A percentile compares a stretch with the other conserved stretches of the same genome.
These are phyloP conservation scores for Axis porcinus DNA, from an alignment of 2,113 vertebrate genomes.

Conservation along the genomic window DNA sequence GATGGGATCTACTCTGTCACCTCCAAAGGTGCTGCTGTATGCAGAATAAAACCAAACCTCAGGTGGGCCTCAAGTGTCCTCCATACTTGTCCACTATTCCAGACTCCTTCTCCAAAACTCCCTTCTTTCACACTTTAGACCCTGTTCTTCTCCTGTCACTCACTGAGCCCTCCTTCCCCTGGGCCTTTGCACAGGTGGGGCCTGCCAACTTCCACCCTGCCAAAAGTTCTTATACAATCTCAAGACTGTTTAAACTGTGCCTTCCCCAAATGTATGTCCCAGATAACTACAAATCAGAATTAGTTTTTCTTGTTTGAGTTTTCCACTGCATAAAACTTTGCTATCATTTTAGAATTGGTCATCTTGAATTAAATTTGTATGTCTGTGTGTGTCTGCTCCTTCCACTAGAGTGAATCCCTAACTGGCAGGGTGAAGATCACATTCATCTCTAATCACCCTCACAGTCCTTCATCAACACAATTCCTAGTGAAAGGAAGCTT, in stretches of 20 bases:
- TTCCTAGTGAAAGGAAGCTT: background rate
- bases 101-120: background rate
- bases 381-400: background rate
- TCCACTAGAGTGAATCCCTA: background rate
- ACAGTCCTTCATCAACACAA: background rate
- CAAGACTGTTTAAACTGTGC: background rate
- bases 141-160: background rate
- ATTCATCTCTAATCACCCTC: background rate
- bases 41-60: background rate
- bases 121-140: background rate
- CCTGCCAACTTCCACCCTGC: background rate
- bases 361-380: background rate
- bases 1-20: background rate
- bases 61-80: background rate
- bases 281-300: background rate
- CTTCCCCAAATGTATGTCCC: background rate
- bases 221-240: background rate
- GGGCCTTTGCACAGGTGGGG: accelerated
- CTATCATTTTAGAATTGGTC: background rate
- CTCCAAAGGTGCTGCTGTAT: background rate
- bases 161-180: background rate
- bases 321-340: background rate
- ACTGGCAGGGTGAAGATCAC: background rate
- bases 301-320: background rate
- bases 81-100: background rate